Evolutionary conservation across 1,140 invertebrate species (phyloP).

Genomic region (Caenorhabditis inopinata): DNA sequence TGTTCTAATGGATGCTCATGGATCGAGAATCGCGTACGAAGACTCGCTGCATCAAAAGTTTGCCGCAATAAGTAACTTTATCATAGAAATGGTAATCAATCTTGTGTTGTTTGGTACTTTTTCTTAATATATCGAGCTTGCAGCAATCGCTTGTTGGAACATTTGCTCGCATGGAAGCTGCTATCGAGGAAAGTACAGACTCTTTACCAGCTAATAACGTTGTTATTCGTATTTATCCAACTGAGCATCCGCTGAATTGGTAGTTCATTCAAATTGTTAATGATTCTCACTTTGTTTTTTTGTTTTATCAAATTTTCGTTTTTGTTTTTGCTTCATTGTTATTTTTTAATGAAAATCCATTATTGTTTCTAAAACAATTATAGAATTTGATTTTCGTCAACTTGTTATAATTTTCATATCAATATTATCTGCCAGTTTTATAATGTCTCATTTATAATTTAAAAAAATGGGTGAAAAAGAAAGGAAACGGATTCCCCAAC

Average conservation of each 20-base stretch:
- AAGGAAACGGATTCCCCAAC: too few relatives aligned
- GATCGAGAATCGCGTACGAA: background rate
- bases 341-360: too few relatives aligned
- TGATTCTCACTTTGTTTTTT: background rate
- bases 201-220: background rate
- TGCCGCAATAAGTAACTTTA: background rate
- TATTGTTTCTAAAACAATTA: too few relatives aligned
- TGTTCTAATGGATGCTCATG: background rate
- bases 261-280: background rate
- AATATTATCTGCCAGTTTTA: too few relatives aligned
- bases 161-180: background rate
- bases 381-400: too few relatives aligned
- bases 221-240: slow-evolving; percentile 5
- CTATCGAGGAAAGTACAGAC: background rate
- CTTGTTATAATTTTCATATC: too few relatives aligned
- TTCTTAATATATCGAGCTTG: too few relatives aligned
- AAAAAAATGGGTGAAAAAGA: too few relatives aligned
- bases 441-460: too few relatives aligned
- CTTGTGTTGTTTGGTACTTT: too few relatives aligned
- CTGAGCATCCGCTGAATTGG: background rate
- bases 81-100: slow-evolving; percentile 15
- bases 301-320: background rate
- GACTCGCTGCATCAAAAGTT: slow-evolving; percentile 12
- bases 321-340: too few relatives aligned
- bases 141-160: slow-evolving; percentile 16